Conservation (phyloP, 2,888 invertebrate genomes). For the Andrena minutula region DNA sequence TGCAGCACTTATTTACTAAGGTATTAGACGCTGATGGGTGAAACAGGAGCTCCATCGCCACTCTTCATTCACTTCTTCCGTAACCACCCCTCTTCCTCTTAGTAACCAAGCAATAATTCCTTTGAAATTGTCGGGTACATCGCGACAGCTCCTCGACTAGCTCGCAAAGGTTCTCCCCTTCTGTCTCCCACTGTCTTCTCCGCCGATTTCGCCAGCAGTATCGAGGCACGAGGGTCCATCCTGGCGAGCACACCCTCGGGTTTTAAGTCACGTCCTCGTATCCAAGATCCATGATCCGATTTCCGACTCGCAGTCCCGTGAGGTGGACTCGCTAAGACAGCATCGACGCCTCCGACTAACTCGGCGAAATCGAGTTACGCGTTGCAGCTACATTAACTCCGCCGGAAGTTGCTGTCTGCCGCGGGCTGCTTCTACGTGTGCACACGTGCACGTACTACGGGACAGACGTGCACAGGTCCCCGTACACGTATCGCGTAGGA, state of each 20-base stretch:
- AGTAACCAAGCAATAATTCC: no score
- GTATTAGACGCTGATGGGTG: no score
- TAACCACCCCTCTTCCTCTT: no score
- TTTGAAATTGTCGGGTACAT: no score
- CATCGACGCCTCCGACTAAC: constrained; percentile 70
- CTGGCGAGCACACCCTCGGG: constrained; percentile 15
- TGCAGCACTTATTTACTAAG: no score
- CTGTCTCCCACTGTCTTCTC: neutral
- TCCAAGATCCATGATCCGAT: constrained; percentile 69
- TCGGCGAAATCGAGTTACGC: constrained; percentile 71
- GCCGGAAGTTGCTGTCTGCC: constrained; percentile 67
- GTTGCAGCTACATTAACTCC: constrained; percentile 71
- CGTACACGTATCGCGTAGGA: constrained; percentile 18
- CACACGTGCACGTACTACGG: neutral
- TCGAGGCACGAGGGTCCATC: constrained; percentile 2
- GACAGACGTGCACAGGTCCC: neutral
- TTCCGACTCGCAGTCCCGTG: constrained; percentile 48
- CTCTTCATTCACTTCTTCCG: no score
- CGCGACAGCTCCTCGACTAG: neutral
- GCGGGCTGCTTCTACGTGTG: constrained; percentile 21
- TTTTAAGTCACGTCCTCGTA: constrained; percentile 67
- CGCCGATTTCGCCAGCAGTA: neutral
- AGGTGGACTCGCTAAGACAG: constrained; percentile 57
- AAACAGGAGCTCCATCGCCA: no score
- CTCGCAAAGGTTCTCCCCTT: neutral